A percentile compares a stretch with the other conserved stretches of the same genome.
Conservation (phyloP, 2,113 vertebrate genomes). For the Murina feae region DNA sequence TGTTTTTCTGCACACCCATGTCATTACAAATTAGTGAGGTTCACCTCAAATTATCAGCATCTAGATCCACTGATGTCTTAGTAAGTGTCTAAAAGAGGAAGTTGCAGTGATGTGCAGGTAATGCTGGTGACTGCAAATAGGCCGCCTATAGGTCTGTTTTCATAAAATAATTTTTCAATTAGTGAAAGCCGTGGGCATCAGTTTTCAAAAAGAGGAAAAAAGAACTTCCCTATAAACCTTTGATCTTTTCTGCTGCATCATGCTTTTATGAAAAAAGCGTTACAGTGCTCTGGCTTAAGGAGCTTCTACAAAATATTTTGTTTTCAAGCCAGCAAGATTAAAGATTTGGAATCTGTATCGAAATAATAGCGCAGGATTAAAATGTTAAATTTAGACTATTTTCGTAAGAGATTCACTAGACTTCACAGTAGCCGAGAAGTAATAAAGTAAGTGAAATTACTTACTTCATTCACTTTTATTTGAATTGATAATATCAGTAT, state of each 20-base stretch:
- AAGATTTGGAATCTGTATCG: constrained; percentile 68
- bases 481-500: neutral
- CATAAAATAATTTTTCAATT: constrained; percentile 83
- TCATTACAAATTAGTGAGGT: constrained; percentile 69
- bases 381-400: constrained; percentile 71
- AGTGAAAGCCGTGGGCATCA: constrained; percentile 80
- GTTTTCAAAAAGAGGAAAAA: constrained; percentile 74
- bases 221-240: constrained; percentile 78
- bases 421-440: constrained; percentile 64
- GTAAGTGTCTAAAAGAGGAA: constrained; percentile 77
- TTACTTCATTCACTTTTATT: constrained; percentile 9
- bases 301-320: constrained; percentile 77
- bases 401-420: constrained; percentile 50
- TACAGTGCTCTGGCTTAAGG: constrained; percentile 69
- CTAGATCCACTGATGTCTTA: constrained; percentile 75
- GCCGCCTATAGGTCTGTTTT: constrained; percentile 81
- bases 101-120: constrained; percentile 78
- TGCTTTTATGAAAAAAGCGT: constrained; percentile 75
- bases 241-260: constrained; percentile 78
- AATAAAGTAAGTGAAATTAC: constrained; percentile 12
- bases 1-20: constrained; percentile 56
- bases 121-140: constrained; percentile 75
- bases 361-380: constrained; percentile 70
- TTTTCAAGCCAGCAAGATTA: constrained; percentile 78
- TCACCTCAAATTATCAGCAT: constrained; percentile 67